Conservation (phyloP, 2,797 vertebrate species). For the Leptoclinus maculatus region DNA sequence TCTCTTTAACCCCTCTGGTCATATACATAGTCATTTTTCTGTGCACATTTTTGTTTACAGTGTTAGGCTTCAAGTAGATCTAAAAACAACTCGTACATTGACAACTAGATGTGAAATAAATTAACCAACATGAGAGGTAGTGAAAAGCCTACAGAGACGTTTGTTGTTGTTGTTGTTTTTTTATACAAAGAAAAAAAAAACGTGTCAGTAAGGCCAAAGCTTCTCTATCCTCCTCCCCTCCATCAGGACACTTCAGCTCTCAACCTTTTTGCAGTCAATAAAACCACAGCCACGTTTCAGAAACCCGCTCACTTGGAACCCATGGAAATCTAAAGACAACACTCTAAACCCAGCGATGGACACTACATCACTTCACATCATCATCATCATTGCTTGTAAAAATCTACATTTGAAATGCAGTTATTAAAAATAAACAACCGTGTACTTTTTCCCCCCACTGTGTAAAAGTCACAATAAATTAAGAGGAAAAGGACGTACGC, state of each 20-base stretch:
- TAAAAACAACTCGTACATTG: slow-evolving; percentile 84
- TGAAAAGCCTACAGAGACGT: slow-evolving; percentile 89
- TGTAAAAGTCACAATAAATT: slow-evolving; percentile 73
- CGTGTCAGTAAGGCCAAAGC: slow-evolving; percentile 76
- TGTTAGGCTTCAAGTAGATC: slow-evolving; percentile 91
- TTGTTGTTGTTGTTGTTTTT: slow-evolving; percentile 52
- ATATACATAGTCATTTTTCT: slow-evolving; percentile 80
- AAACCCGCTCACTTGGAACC: slow-evolving; percentile 55
- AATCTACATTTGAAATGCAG: slow-evolving; percentile 69
- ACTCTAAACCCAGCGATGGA: slow-evolving; percentile 57
- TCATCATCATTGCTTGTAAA: slow-evolving; percentile 70
- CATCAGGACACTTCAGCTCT: slow-evolving; percentile 55
- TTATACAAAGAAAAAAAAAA: slow-evolving; percentile 62
- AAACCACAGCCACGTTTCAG: slow-evolving; percentile 60
- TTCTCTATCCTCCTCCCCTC: slow-evolving; percentile 63
- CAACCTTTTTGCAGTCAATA: slow-evolving; percentile 39
- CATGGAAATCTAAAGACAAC: slow-evolving; percentile 57
- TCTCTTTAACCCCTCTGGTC: slow-evolving; percentile 77
- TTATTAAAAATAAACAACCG: slow-evolving; percentile 67
- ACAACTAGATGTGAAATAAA: slow-evolving; percentile 91
- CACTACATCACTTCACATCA: slow-evolving; percentile 65
- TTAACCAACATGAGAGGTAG: slow-evolving; percentile 96
- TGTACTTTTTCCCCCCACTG: slow-evolving; percentile 22
- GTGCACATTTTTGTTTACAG: slow-evolving; percentile 88
- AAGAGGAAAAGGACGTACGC: slow-evolving; percentile 52